phyloP scores from a whole-genome alignment of 2,797 vertebrate genomes.

The Tapirus indicus region DNA sequence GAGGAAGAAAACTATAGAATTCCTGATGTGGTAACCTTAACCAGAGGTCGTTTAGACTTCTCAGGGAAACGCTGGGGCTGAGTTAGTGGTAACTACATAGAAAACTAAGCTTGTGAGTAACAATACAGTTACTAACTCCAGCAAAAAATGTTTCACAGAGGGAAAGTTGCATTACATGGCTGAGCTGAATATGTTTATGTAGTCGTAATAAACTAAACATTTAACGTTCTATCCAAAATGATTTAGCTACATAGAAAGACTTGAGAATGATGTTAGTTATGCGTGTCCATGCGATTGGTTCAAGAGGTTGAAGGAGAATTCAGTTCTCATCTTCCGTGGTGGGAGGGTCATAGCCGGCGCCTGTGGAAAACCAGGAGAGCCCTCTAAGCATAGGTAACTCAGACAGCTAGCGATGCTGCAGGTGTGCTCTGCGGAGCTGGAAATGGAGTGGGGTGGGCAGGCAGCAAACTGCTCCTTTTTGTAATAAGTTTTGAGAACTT shows the following conservation, averaged over 20 bases:
- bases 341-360: neutral
- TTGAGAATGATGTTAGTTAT: neutral
- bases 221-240: neutral
- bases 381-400: neutral
- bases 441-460: neutral
- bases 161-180: neutral
- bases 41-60: neutral
- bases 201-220: neutral
- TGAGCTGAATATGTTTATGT: conserved; percentile 20
- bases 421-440: neutral
- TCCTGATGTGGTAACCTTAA: neutral
- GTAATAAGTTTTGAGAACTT: conserved; percentile 41
- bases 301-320: conserved; percentile 33
- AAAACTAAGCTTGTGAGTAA: neutral
- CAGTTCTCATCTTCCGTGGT: neutral
- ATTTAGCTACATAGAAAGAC: neutral
- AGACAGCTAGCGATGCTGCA: neutral
- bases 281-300: neutral
- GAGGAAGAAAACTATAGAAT: neutral
- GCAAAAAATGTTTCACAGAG: conserved; percentile 28
- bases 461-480: neutral
- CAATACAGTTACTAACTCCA: neutral
- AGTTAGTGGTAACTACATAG: neutral
- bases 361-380: neutral
- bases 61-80: neutral